Evolutionary conservation across 2,888 invertebrate species (phyloP).

Genomic region (Oscheius sp.): DNA sequence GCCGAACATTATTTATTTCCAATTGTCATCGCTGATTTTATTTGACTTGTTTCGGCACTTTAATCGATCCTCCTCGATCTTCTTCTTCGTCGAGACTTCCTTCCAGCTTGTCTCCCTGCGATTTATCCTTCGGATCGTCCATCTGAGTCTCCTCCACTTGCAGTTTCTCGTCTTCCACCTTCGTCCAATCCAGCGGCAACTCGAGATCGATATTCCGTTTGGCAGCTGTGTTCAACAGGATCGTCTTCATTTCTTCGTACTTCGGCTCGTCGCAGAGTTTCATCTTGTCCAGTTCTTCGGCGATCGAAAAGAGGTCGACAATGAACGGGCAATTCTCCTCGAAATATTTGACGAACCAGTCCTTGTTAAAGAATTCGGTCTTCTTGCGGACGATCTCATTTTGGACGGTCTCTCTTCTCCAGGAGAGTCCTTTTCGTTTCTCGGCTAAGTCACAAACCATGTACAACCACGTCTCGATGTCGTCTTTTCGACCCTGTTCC

Average conservation of each 20-base stretch:
- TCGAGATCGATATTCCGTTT: conserved; percentile 20
- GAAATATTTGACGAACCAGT: background rate
- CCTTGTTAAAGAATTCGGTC: conserved; percentile 21
- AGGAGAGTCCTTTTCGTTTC: background rate
- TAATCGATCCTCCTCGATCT: too few relatives aligned
- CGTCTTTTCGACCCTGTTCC: background rate
- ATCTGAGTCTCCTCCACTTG: too few relatives aligned
- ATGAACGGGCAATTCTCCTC: conserved; percentile 19
- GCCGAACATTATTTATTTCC: too few relatives aligned
- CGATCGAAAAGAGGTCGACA: conserved; percentile 15
- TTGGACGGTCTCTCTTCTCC: conserved; percentile 35
- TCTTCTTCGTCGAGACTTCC: too few relatives aligned
- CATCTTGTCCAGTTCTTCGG: conserved; percentile 8
- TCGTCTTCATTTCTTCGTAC: conserved; percentile 20
- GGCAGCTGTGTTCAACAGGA: background rate
- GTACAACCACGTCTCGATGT: background rate
- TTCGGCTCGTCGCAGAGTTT: conserved; percentile 22
- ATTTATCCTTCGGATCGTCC: too few relatives aligned
- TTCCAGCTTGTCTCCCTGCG: too few relatives aligned
- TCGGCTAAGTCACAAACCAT: background rate
- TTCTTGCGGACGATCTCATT: conserved; percentile 17
- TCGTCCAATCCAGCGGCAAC: conserved; percentile 2
- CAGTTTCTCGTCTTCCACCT: background rate
- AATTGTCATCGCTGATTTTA: too few relatives aligned
- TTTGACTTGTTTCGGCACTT: too few relatives aligned